phyloP scores from a whole-genome alignment of 2,113 vertebrate genomes.

The Rhinichthys klamathensis region DNA sequence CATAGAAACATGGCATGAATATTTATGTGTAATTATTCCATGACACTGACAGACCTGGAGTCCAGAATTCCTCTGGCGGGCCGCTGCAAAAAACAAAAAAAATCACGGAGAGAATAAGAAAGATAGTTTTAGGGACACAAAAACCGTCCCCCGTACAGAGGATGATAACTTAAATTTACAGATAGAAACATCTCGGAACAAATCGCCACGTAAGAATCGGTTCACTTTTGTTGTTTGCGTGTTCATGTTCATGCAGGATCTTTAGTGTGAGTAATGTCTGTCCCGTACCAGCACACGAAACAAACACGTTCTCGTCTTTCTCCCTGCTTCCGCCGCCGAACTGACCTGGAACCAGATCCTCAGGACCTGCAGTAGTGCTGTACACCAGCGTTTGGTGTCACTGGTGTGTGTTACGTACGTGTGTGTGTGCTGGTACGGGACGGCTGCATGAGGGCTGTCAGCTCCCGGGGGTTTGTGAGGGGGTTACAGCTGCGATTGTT shows the following conservation, averaged over 20 bases:
- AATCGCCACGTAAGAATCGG: background rate
- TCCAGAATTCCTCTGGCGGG: constrained; percentile 51
- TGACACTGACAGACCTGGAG: constrained; percentile 66
- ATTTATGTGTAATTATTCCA: constrained; percentile 73
- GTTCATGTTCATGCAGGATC: background rate
- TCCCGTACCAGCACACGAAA: background rate
- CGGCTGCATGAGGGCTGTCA: constrained; percentile 52
- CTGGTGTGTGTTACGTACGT: too few species aligned
- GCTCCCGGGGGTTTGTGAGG: background rate
- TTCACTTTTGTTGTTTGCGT: background rate
- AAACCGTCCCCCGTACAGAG: background rate
- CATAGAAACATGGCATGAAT: constrained; percentile 75
- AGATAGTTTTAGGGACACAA: background rate
- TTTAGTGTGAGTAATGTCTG: background rate
- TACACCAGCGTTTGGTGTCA: too few species aligned
- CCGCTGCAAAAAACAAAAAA: background rate
- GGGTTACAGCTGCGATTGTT: constrained; percentile 55
- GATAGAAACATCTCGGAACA: background rate
- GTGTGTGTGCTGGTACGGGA: too few species aligned
- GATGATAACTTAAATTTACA: background rate
- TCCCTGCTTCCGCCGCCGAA: too few species aligned
- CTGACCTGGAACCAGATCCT: too few species aligned
- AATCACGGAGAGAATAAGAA: background rate
- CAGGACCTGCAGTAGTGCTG: too few species aligned
- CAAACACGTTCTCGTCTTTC: background rate